Evolutionary conservation across 2,113 vertebrate genomes (phyloP).

Genomic region (Cathartes aura): DNA sequence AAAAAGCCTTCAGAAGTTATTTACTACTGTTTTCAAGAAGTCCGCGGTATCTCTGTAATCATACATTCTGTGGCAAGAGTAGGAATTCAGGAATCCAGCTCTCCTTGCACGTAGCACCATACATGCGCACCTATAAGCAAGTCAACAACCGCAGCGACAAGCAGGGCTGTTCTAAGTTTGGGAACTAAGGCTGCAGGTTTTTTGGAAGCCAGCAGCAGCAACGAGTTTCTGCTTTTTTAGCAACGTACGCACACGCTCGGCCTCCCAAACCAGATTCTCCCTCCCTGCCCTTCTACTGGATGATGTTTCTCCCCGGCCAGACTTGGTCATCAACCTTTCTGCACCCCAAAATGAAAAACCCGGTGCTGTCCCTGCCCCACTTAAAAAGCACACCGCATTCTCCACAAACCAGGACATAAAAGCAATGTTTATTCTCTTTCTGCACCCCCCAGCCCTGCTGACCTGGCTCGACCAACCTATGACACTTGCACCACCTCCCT

Average conservation of each 20-base stretch:
- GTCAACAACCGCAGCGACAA: background rate
- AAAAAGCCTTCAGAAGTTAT: background rate
- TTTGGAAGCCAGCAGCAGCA: background rate
- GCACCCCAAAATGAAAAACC: background rate
- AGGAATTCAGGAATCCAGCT: background rate
- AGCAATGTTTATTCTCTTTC: background rate
- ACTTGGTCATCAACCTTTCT: background rate
- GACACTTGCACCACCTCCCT: background rate
- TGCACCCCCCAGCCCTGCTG: background rate
- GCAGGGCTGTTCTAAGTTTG: background rate
- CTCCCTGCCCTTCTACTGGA: background rate
- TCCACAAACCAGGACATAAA: background rate
- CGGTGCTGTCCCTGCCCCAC: background rate
- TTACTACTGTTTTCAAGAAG: background rate
- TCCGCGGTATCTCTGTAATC: background rate
- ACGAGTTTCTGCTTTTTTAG: background rate
- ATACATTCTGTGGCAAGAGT: background rate
- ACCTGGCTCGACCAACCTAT: background rate
- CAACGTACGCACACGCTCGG: rapidly evolving
- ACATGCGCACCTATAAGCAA: background rate
- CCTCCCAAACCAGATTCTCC: background rate
- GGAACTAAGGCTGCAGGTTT: background rate
- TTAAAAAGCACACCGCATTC: background rate
- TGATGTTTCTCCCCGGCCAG: background rate
- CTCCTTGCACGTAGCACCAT: background rate